These are phyloP conservation scores for Triops longicaudatus DNA, from an alignment of 1,140 invertebrate species.

Conservation along the genomic window DNA sequence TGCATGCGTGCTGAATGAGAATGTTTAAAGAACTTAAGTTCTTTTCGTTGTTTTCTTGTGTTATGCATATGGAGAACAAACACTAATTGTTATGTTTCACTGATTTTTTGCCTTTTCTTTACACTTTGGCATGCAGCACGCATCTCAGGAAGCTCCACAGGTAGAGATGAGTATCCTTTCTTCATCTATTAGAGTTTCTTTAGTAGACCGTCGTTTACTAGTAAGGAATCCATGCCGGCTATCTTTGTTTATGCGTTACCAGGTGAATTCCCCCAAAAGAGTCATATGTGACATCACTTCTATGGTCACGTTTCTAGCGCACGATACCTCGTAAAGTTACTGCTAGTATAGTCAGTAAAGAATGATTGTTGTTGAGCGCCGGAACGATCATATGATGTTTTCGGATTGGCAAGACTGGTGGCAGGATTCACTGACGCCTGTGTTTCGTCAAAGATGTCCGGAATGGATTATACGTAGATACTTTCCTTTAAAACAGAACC, in stretches of 20 bases:
- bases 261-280: too few relatives aligned
- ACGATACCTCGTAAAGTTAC: too few relatives aligned
- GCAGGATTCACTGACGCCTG: too few relatives aligned
- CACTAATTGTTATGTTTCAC: slow-evolving; percentile 9
- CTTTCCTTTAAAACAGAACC: neutral
- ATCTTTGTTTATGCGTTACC: too few relatives aligned
- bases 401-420: too few relatives aligned
- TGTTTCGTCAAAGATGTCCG: too few relatives aligned
- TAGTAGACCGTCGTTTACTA: too few relatives aligned
- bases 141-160: slow-evolving; percentile 12
- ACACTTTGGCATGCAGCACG: slow-evolving; percentile 21
- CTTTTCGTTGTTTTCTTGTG: neutral
- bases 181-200: neutral
- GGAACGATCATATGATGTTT: too few relatives aligned
- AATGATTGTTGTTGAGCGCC: too few relatives aligned
- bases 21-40: slow-evolving; percentile 8
- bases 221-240: neutral
- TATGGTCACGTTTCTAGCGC: too few relatives aligned
- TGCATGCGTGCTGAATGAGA: neutral
- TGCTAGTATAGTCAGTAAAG: too few relatives aligned
- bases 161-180: slow-evolving; percentile 9
- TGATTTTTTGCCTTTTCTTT: neutral
- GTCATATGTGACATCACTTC: too few relatives aligned
- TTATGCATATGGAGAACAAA: neutral
- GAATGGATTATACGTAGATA: neutral